Evolutionary conservation across 1,140 invertebrate species (phyloP).

Genomic region (Aethina tumida): DNA sequence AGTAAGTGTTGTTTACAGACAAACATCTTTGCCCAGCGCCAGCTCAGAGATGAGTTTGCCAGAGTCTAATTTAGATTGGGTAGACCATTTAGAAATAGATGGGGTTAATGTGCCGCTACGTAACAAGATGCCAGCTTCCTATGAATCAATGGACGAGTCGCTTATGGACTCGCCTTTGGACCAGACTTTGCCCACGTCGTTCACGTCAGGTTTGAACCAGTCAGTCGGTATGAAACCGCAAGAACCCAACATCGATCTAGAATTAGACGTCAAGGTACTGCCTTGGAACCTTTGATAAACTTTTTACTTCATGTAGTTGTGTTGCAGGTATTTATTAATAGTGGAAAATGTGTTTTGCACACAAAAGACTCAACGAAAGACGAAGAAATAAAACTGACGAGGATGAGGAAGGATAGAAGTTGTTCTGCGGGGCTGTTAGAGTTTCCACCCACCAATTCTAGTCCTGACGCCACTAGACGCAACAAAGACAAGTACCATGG

Average conservation of each 20-base stretch:
- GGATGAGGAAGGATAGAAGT: conserved; percentile 60
- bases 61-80: conserved; percentile 48
- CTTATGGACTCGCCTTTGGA: conserved; percentile 17
- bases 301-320: no score
- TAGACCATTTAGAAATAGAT: conserved; percentile 49
- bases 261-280: conserved; percentile 93
- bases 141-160: conserved; percentile 27
- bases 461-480: conserved; percentile 40
- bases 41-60: conserved; percentile 56
- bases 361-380: conserved; percentile 73
- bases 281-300: no score
- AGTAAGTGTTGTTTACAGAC: conserved; percentile 32
- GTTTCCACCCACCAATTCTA: conserved; percentile 42
- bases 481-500: conserved; percentile 42
- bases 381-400: conserved; percentile 52
- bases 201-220: conserved; percentile 11
- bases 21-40: conserved; percentile 60
- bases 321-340: conserved; percentile 93
- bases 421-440: conserved; percentile 61
- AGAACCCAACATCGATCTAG: conserved; percentile 93
- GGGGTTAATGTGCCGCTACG: conserved; percentile 53
- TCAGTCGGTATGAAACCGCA: conserved; percentile 44
- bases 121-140: conserved; percentile 40
- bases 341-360: conserved; percentile 92
- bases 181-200: conserved; percentile 16